Percentiles rank a stretch among this genome's conserved stretches.
Conservation (phyloP, 2,113 vertebrate species). For the Nematolebias whitei region DNA sequence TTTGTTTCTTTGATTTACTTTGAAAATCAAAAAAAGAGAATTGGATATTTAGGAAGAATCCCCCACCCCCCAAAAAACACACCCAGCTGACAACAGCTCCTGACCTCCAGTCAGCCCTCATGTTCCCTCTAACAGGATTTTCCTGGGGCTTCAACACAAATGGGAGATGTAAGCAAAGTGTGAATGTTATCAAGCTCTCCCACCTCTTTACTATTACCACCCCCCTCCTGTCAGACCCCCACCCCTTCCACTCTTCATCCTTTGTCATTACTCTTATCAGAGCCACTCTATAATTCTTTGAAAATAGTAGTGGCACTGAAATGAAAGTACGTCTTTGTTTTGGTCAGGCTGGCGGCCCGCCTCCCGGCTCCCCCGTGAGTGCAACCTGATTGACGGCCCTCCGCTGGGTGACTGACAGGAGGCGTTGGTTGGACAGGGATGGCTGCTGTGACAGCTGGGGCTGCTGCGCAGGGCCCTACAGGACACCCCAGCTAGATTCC, state of each 20-base stretch:
- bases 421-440: constrained; percentile 66
- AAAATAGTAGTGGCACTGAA: constrained; percentile 70
- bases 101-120: constrained; percentile 29
- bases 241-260: constrained; percentile 67
- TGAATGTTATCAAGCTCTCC: constrained; percentile 80
- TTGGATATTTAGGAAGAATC: not conserved
- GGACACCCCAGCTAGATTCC: constrained; percentile 34
- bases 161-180: constrained; percentile 78
- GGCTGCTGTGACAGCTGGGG: constrained; percentile 70
- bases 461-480: constrained; percentile 38
- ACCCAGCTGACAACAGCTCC: constrained; percentile 25
- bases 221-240: constrained; percentile 54
- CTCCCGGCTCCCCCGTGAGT: constrained; percentile 73
- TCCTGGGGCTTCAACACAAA: constrained; percentile 68
- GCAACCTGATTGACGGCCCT: constrained; percentile 80
- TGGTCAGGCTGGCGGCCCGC: constrained; percentile 58
- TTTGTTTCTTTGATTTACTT: no score
- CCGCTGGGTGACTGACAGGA: constrained; percentile 82
- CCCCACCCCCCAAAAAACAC: no score
- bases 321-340: constrained; percentile 81
- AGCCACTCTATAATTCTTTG: constrained; percentile 81
- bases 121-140: constrained; percentile 75
- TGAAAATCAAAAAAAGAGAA: no score
- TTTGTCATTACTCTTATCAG: constrained; percentile 81
- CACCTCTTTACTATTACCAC: constrained; percentile 73